phyloP scores from a whole-genome alignment of 1,140 invertebrate species.

The Macrosteles quadrilineatus region DNA sequence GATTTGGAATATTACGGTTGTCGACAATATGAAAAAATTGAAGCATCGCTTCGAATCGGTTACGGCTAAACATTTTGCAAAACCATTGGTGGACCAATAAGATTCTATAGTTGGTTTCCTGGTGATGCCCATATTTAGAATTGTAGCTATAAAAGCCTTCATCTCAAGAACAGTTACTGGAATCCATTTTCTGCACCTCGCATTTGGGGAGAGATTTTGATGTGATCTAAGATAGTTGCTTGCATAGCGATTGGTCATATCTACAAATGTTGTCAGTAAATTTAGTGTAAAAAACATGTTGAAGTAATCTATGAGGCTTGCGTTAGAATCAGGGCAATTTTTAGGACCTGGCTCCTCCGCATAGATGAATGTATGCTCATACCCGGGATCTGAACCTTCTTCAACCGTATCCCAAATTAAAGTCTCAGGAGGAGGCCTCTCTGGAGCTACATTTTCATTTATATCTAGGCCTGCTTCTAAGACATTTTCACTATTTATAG shows the following conservation, averaged over 20 bases:
- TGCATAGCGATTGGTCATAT: not conserved
- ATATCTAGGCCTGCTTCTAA: too few species aligned
- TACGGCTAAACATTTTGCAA: slow-evolving; percentile 4
- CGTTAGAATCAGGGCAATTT: not conserved
- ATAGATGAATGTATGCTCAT: too few species aligned
- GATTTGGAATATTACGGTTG: not conserved
- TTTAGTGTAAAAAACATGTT: slow-evolving; percentile 7
- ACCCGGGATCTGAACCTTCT: too few species aligned
- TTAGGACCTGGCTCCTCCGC: not conserved
- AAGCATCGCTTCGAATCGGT: not conserved
- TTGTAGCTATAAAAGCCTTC: not conserved
- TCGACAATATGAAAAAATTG: slow-evolving; percentile 9
- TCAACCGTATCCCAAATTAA: too few species aligned
- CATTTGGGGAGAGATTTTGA: not conserved
- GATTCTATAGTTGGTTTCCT: slow-evolving; percentile 10
- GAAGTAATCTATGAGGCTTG: not conserved
- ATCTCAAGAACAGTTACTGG: not conserved
- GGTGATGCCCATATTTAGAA: not conserved
- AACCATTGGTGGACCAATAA: slow-evolving; percentile 17
- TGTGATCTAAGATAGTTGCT: not conserved
- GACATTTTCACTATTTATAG: too few species aligned
- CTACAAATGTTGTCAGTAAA: not conserved
- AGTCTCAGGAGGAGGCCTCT: too few species aligned
- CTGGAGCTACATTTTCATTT: not conserved
- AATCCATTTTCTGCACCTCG: not conserved